Conservation (phyloP, 1,140 invertebrate genomes). For the Vanessa tameamea region DNA sequence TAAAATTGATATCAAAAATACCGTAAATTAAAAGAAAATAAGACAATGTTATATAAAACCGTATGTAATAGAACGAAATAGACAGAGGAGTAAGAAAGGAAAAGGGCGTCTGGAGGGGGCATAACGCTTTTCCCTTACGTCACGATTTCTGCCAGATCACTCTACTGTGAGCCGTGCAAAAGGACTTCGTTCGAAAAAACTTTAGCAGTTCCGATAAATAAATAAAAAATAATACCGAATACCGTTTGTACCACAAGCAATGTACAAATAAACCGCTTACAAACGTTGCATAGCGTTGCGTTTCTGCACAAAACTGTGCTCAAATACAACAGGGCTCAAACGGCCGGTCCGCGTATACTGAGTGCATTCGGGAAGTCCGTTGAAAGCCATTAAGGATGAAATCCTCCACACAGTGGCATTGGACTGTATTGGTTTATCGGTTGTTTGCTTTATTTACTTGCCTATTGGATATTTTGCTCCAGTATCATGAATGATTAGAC, state of each 20-base stretch:
- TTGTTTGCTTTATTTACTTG: neutral
- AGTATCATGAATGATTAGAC: neutral
- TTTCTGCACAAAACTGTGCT: slow-evolving; percentile 4
- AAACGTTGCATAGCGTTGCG: slow-evolving; percentile 8
- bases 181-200: too few species aligned
- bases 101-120: too few species aligned
- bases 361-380: slow-evolving; percentile 7
- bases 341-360: slow-evolving; percentile 1
- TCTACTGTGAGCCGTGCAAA: too few species aligned
- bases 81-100: too few species aligned
- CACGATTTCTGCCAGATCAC: too few species aligned
- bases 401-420: neutral
- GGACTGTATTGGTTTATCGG: neutral
- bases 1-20: too few species aligned
- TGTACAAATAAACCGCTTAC: slow-evolving; percentile 7
- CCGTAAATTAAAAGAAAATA: too few species aligned
- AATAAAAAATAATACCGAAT: neutral
- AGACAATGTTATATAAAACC: too few species aligned
- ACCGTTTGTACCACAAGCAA: neutral
- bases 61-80: too few species aligned
- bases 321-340: slow-evolving; percentile 2
- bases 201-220: too few species aligned
- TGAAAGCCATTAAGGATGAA: neutral
- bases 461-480: neutral
- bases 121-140: too few species aligned